These are phyloP conservation scores for Drosophila mayri DNA, from an alignment of 1,140 invertebrate species.

Conservation along the genomic window DNA sequence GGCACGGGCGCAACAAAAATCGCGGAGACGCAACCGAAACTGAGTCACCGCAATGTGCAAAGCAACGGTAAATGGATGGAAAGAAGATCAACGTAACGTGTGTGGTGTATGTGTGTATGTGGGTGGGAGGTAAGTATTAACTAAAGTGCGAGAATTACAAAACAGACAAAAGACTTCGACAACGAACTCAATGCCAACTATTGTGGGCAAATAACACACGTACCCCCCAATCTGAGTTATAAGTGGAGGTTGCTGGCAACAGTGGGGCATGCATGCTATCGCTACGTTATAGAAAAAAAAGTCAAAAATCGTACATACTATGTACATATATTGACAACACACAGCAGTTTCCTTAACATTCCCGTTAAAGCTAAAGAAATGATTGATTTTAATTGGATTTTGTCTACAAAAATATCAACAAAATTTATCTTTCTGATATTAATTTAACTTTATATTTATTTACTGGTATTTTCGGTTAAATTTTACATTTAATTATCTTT, in stretches of 20 bases:
- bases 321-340: no score
- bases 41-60: slow-evolving; percentile 26
- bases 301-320: no score
- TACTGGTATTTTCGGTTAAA: no score
- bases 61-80: slow-evolving; percentile 26
- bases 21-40: slow-evolving; percentile 24
- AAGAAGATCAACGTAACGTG: slow-evolving; percentile 34
- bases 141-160: slow-evolving; percentile 41
- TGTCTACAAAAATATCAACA: no score
- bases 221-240: background rate
- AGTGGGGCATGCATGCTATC: background rate
- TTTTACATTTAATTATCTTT: no score
- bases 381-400: no score
- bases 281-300: no score
- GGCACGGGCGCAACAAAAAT: slow-evolving; percentile 31
- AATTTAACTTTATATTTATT: no score
- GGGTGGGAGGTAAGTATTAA: slow-evolving; percentile 19
- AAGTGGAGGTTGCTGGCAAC: background rate
- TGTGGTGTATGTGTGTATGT: slow-evolving; percentile 1
- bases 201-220: slow-evolving; percentile 6
- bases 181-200: slow-evolving; percentile 55
- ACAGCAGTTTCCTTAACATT: no score
- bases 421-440: no score
- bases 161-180: slow-evolving; percentile 33
- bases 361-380: no score